These are phyloP conservation scores for Pycnonotus jocosus DNA, from an alignment of 2,113 vertebrate genomes.

Conservation along the genomic window DNA sequence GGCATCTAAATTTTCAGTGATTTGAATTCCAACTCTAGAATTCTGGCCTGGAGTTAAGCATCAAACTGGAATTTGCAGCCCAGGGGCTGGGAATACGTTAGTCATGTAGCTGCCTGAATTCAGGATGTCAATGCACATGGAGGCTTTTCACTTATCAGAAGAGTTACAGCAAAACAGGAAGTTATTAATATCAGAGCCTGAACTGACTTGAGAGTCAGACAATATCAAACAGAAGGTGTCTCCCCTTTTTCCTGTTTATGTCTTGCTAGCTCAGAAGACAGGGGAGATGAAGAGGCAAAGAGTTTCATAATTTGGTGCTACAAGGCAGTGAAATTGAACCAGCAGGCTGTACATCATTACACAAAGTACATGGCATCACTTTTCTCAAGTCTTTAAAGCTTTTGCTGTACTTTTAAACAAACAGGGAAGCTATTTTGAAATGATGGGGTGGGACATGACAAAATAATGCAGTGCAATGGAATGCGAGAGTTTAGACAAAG, in stretches of 20 bases:
- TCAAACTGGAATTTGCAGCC: not conserved
- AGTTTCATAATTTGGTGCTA: not conserved
- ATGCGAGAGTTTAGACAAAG: not conserved
- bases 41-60: not conserved
- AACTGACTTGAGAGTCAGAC: not conserved
- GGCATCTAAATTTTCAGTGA: not conserved
- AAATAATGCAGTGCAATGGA: not conserved
- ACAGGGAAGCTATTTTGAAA: not conserved
- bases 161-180: conserved; percentile 20
- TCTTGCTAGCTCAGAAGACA: conserved; percentile 8
- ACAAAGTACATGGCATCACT: not conserved
- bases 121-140: not conserved
- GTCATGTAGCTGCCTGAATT: not conserved
- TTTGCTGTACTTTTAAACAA: not conserved
- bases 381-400: not conserved
- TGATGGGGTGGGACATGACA: not conserved
- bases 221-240: conserved; percentile 27
- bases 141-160: not conserved
- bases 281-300: not conserved
- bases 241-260: conserved; percentile 49
- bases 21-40: not conserved
- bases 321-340: not conserved
- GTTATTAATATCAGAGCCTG: not conserved
- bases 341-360: not conserved
- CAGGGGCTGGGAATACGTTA: not conserved